Conservation (phyloP, 2,888 invertebrate species). For the Epiblema foenella region DNA sequence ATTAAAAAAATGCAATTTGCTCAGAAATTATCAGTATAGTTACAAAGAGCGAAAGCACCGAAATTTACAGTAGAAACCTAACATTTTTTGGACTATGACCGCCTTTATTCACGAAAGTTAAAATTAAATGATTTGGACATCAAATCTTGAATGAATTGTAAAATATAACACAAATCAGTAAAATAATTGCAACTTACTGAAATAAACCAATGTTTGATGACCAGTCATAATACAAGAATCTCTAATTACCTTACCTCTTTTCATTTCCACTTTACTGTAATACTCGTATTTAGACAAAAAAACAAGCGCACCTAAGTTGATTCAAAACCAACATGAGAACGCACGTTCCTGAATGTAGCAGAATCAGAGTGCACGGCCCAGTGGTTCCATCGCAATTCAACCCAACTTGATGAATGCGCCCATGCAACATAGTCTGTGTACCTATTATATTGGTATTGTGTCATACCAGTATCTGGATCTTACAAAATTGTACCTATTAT, state of each 20-base stretch:
- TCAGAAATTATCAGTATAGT: neutral
- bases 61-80: neutral
- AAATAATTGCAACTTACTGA: neutral
- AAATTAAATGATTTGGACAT: neutral
- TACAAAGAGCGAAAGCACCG: neutral
- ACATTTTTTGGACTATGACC: too few species aligned
- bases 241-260: neutral
- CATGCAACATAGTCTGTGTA: constrained; percentile 12
- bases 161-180: too few species aligned
- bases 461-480: constrained; percentile 22
- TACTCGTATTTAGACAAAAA: constrained; percentile 5
- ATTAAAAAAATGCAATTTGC: constrained; percentile 50
- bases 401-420: constrained; percentile 25
- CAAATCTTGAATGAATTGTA: neutral
- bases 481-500: constrained; percentile 6
- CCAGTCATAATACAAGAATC: too few species aligned
- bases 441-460: constrained; percentile 24
- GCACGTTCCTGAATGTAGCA: constrained; percentile 30
- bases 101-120: neutral
- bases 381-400: constrained; percentile 34
- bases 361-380: constrained; percentile 36
- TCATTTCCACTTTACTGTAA: constrained; percentile 26
- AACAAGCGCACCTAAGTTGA: constrained; percentile 19
- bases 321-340: constrained; percentile 24
- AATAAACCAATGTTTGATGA: neutral